Base-by-base conservation (phyloP, 2,888 invertebrate species). In the Apotomis betuletana region DNA sequence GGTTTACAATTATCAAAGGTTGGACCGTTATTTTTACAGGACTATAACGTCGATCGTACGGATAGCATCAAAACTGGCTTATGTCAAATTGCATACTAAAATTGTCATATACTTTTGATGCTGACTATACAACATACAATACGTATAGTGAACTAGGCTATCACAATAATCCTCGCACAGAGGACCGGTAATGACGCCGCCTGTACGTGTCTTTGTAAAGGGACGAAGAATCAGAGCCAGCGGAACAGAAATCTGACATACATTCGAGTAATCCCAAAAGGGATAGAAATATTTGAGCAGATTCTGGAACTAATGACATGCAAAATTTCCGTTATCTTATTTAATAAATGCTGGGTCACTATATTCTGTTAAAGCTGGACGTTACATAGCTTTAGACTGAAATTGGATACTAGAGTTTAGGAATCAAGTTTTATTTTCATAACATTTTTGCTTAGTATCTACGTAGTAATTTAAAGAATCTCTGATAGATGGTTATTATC, bases 141-240 rank as follows among this genome's bases (percentile, higher is more conserved):
- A 49, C 27, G 46, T 58, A 67, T 49, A 59, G 10, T 46, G 61
- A 61, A 62, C 61, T 2, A 64, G 54, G 36, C 78, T 75, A 80
- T 81, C 80, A 85, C 81, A 86, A 84, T 86, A 86, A 85, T 83
- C 80, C 81, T 77, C 80, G 81, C 84, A 84, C 83, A 78, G 76
- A 80, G 80, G 80, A 79, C 79, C 84, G 85, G 87, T 88, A 87
- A 87, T 84, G 85, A 85, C 81, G 80, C 81, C 83, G 80, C 78
- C 76, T 77, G 82, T 84, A 83, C 86, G 84, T 82, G 83, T 83
- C 86, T 86, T 86, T 86, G 85, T 81, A 79, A 79, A 75, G 71
- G 79, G 77, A 77, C 79, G 78, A 76, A 78, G 78, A 77, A 77
- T 78, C 75, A 75, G 65, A 74, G 77, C 76, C 78, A 72, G 80